Conservation (phyloP, 1,140 invertebrate species). For the Helicoverpa zea region DNA sequence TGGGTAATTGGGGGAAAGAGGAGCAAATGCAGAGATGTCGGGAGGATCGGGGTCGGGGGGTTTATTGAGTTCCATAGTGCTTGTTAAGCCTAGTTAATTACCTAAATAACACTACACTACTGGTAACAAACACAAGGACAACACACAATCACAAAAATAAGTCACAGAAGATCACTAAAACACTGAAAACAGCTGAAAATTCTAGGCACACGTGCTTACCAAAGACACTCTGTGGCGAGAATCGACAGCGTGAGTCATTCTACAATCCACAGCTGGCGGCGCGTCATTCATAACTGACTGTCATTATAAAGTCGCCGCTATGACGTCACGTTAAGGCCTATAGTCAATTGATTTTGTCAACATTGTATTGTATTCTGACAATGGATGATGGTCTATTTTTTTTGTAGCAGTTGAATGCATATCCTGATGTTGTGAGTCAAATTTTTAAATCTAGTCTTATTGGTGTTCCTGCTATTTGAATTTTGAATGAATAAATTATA, state of each 20-base stretch:
- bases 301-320: slow-evolving; percentile 54
- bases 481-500: not conserved
- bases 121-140: too few species aligned
- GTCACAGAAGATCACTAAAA: too few species aligned
- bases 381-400: slow-evolving; percentile 37
- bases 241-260: slow-evolving; percentile 78
- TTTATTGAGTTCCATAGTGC: too few species aligned
- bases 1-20: too few species aligned
- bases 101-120: too few species aligned
- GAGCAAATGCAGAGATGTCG: too few species aligned
- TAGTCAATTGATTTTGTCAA: slow-evolving; percentile 39
- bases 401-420: slow-evolving; percentile 25
- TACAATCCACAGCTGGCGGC: slow-evolving; percentile 68
- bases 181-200: too few species aligned
- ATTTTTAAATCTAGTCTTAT: slow-evolving; percentile 2
- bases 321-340: slow-evolving; percentile 51
- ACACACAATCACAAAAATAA: too few species aligned
- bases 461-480: not conserved
- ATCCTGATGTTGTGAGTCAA: slow-evolving; percentile 24
- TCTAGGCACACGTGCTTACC: too few species aligned
- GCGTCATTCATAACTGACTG: slow-evolving; percentile 72
- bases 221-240: too few species aligned
- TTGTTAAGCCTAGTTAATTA: too few species aligned
- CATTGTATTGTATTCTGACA: slow-evolving; percentile 24
- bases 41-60: too few species aligned